Evolutionary conservation across 2,113 vertebrate genomes (phyloP), one percentile per base, ranked within the genome.

Genomic region (Crotalus viridis): DNA sequence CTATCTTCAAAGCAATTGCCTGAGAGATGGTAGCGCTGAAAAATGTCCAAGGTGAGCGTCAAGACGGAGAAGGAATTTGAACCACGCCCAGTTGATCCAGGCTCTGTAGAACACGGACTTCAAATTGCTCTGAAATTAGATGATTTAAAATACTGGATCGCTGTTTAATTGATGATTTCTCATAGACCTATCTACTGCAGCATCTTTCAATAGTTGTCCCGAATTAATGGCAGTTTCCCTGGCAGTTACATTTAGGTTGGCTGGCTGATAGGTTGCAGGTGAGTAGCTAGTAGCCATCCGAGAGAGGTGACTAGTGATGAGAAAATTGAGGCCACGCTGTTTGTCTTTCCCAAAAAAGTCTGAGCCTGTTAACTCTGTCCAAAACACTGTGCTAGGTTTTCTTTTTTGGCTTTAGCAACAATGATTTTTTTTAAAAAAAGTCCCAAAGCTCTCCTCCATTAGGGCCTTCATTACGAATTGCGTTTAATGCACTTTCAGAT

Each of bases 401-500:
- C 26, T 39, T 13, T 51, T 88, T 56, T n/a, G 52, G 26, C 52
- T 59, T 39, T 39, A 28, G 28, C 4, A 90, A 28, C 87, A 89
- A n/a, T 21, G 4, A 52, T 89, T 91, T 91, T 85, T 69, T 89
- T 93, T 10, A 0, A 10, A 39, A 39, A 90, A 94, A 61, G 51
- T 89, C 52, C 81, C 93, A 7, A 33, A 43, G 55, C 24, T 87
- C 24, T 87, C 4, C 90, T 9, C 0, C 26, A 51, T 92, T 93
- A 91, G 81, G 94, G 91, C 0, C 48, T 91, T 90, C 87, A 91
- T 93, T 87, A 0, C 24, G 55, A 85, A 94, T 92, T 81, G 90
- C 57, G n/a, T 7, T 55, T 93, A 0, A 90, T 91, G 19, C 0
- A 91, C 90, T 94, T 93, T n/a, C 56, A 17, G 57, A 90, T n/a